phyloP scores from a whole-genome alignment of 2,888 invertebrate genomes.

The Papilio protenor region DNA sequence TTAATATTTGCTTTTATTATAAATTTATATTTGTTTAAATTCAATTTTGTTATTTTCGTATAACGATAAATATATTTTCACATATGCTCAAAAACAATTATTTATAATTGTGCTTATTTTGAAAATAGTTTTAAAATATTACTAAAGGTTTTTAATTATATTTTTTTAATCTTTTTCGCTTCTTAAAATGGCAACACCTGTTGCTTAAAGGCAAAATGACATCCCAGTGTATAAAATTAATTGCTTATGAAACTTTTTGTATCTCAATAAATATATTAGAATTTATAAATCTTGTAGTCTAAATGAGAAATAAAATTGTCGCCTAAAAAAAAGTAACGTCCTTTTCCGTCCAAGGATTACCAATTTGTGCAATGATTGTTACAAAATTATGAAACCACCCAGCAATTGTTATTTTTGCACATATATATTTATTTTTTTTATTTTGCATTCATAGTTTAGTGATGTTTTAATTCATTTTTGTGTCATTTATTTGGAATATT shows the following conservation, averaged over 20 bases:
- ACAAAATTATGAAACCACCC: background rate
- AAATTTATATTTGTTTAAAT: constrained; percentile 41
- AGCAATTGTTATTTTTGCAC: constrained; percentile 41
- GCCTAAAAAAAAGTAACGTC: constrained; percentile 47
- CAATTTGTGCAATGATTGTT: constrained; percentile 38
- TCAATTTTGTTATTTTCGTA: constrained; percentile 71
- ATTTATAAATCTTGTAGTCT: background rate
- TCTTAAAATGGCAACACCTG: constrained; percentile 7
- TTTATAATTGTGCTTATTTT: background rate
- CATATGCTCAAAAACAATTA: constrained; percentile 28
- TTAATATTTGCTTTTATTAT: constrained; percentile 40
- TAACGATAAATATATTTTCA: constrained; percentile 61
- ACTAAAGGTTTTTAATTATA: background rate
- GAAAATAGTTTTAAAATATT: background rate
- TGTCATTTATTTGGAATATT: constrained; percentile 10
- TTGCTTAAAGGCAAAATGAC: background rate
- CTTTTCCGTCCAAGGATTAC: constrained; percentile 63
- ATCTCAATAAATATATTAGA: background rate
- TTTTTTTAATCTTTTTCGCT: constrained; percentile 10
- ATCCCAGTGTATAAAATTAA: constrained; percentile 10
- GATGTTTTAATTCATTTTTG: constrained; percentile 8
- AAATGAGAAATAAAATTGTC: constrained; percentile 33
- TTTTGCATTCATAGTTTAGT: background rate
- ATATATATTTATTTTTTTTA: constrained; percentile 2
- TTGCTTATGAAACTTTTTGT: background rate